Conservation (phyloP, 53 echinoderm and acorn worm species). For the Luidia sarsii region DNA sequence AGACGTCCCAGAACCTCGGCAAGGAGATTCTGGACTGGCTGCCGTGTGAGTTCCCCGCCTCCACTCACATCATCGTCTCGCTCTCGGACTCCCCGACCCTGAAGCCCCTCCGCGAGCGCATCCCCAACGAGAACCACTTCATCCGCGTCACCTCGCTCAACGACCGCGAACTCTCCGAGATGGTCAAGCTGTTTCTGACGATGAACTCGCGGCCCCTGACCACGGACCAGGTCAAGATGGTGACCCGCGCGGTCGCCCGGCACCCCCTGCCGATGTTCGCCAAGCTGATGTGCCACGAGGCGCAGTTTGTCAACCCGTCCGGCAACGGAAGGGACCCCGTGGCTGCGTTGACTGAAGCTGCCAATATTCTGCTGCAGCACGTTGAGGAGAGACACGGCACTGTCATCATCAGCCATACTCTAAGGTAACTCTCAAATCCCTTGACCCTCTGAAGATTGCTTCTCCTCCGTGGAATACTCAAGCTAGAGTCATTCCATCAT, state of each 20-base stretch:
- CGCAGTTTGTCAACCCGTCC: slow-evolving; percentile 91
- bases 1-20: slow-evolving; percentile 61
- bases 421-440: slow-evolving; percentile 80
- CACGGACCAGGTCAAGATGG: slow-evolving; percentile 93
- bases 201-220: slow-evolving; percentile 82
- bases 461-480: too few species aligned
- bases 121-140: slow-evolving; percentile 74
- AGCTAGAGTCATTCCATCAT: not conserved
- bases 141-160: slow-evolving; percentile 84
- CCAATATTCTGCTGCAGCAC: slow-evolving; percentile 80
- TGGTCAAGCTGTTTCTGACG: slow-evolving; percentile 81
- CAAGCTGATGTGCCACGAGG: slow-evolving; percentile 87
- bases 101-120: slow-evolving; percentile 81
- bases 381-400: slow-evolving; percentile 91
- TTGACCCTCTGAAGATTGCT: too few species aligned
- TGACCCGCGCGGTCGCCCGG: slow-evolving; percentile 85
- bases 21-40: slow-evolving; percentile 86
- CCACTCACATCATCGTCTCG: slow-evolving; percentile 78
- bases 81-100: slow-evolving; percentile 78
- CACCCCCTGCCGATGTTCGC: slow-evolving; percentile 92
- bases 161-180: slow-evolving; percentile 82
- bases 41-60: slow-evolving; percentile 70
- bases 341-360: slow-evolving; percentile 80
- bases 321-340: slow-evolving; percentile 95
- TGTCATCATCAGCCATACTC: slow-evolving; percentile 61